Base-by-base conservation (phyloP, 2,113 vertebrate genomes). In the Ceuthmochares aereus region DNA sequence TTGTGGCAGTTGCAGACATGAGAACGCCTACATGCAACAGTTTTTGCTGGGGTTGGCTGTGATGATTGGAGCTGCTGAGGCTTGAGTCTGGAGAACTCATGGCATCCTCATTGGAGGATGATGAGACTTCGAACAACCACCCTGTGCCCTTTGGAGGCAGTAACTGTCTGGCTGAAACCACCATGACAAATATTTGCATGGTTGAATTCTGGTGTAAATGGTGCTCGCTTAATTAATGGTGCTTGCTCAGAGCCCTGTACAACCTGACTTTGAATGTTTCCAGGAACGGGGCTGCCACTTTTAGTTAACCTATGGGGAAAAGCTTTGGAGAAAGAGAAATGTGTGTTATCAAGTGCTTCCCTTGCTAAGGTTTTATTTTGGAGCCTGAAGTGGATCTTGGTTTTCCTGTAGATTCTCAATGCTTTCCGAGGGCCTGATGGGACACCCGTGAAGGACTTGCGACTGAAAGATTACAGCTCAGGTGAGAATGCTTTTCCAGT, bases 381-480 rank as follows among this genome's bases (percentile, higher is more conserved):
- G 52, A 63, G 73, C 20, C 56, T 97, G 79, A 97, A 80, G 67
- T 29, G 43, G 45, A 42, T 86, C 60, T 89, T 19, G 2, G 52
- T 96, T 47, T 95, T 94, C 60, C 88, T 96, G 20, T 69, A 98
- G 98, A 98, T 98, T 80, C 98, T 98, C 94, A 97, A 97, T 0
- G 98, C 98, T 56, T 98, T 98, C 97, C 96, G 95, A 94, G 97
- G 96, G 69, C 95, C 96, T 9, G 97, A 97, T 85, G 98, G 98
- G 68, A 96, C 90, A 10, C 98, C 98, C 36, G 87, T 98, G 74
- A 98, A 98, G 94, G 97, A 98, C 92, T 89, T 98, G 97, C 86
- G 98, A 63, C 94, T 98, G 73, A 98, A 98, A 96, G 98, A 98
- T 98, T 98, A 97, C 95, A 98, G 97, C 67, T 97, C 97, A 98